Percentiles rank a stretch among this genome's conserved stretches.
Conservation (phyloP, 1,140 invertebrate species). For the Lycorma delicatula region DNA sequence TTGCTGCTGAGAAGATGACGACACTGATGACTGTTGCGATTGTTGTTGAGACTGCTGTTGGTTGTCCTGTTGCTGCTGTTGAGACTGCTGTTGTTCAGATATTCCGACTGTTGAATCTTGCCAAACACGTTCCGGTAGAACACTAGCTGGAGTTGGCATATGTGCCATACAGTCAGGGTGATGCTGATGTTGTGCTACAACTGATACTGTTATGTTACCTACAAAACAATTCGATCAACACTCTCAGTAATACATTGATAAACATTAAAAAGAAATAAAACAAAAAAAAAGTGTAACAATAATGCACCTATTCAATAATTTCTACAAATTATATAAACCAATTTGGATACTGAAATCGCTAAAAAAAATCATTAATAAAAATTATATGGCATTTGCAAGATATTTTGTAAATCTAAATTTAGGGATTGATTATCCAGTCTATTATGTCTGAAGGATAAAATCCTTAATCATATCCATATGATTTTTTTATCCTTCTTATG, state of each 20-base stretch:
- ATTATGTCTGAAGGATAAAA: too few relatives aligned
- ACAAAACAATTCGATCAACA: background rate
- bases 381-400: too few relatives aligned
- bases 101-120: constrained; percentile 47
- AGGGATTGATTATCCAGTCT: too few relatives aligned
- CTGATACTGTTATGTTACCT: constrained; percentile 19
- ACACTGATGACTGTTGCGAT: constrained; percentile 29
- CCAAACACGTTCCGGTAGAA: constrained; percentile 65
- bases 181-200: constrained; percentile 25
- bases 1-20: constrained; percentile 24
- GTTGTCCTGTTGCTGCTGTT: constrained; percentile 20
- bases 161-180: constrained; percentile 31
- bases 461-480: too few relatives aligned
- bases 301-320: too few relatives aligned
- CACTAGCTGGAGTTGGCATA: constrained; percentile 45
- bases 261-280: too few relatives aligned
- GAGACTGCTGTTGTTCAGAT: background rate
- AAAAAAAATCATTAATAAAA: too few relatives aligned
- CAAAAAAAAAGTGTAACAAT: too few relatives aligned
- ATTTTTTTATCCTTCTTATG: too few relatives aligned
- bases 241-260: background rate
- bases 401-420: too few relatives aligned
- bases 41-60: constrained; percentile 9
- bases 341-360: too few relatives aligned
- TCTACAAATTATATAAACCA: too few relatives aligned